Conservation (phyloP, 2,888 invertebrate species). For the Schrankia costaestrigalis region DNA sequence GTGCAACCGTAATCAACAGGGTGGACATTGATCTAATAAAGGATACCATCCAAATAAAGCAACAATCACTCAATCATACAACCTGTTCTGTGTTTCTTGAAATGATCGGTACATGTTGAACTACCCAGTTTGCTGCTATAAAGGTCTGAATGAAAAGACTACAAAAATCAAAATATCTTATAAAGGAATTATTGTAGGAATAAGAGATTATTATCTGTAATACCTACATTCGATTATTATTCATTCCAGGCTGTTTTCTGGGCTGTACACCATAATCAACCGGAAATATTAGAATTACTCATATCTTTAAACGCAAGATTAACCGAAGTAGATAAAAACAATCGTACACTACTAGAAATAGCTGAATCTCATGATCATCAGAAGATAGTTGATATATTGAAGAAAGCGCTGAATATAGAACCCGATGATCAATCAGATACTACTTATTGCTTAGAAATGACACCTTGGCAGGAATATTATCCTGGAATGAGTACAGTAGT, state of each 20-base stretch:
- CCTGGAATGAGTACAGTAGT: constrained; percentile 58
- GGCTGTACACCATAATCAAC: constrained; percentile 80
- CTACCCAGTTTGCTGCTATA: too few relatives aligned
- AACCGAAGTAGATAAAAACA: constrained; percentile 71
- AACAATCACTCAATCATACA: too few relatives aligned
- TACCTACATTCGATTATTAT: too few relatives aligned
- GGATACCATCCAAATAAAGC: too few relatives aligned
- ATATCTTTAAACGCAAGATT: constrained; percentile 74
- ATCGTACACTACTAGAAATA: constrained; percentile 73
- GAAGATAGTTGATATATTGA: constrained; percentile 67
- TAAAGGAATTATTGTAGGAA: too few relatives aligned
- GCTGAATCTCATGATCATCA: constrained; percentile 76
- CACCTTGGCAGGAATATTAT: constrained; percentile 77
- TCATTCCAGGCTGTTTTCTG: constrained; percentile 82
- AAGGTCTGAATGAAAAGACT: too few relatives aligned
- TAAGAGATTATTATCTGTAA: too few relatives aligned
- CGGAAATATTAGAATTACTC: constrained; percentile 76
- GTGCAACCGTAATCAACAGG: too few relatives aligned
- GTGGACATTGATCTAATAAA: too few relatives aligned
- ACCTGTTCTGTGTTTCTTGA: too few relatives aligned
- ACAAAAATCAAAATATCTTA: too few relatives aligned
- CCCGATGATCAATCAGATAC: constrained; percentile 34
- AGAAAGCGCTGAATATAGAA: constrained; percentile 47
- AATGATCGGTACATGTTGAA: too few relatives aligned
- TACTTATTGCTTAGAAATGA: constrained; percentile 30